Percentiles rank a stretch among this genome's conserved stretches.
Conservation (phyloP, 2,888 invertebrate species). For the Tineola bisselliella region DNA sequence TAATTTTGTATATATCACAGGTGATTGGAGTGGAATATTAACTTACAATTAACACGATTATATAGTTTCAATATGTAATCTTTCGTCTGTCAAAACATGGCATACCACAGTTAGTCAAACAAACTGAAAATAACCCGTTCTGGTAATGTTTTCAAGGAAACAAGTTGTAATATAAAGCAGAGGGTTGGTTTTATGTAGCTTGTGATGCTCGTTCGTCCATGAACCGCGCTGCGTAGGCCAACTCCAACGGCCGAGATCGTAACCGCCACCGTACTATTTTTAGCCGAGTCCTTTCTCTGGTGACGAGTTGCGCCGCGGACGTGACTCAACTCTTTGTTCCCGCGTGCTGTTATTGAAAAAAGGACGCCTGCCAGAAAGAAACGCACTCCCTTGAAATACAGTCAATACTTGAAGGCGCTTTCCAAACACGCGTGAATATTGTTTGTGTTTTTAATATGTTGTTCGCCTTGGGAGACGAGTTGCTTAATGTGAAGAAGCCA, state of each 20-base stretch:
- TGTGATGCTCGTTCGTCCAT: conserved; percentile 1
- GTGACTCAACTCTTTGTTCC: conserved; percentile 61
- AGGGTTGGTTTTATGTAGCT: background rate
- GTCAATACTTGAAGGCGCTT: conserved; percentile 22
- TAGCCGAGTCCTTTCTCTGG: conserved; percentile 52
- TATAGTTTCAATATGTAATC: too few species aligned
- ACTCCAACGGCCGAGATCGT: conserved; percentile 21
- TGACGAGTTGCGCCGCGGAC: conserved; percentile 36
- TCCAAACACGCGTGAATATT: conserved; percentile 45
- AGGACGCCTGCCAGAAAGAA: background rate
- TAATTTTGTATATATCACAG: background rate
- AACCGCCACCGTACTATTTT: conserved; percentile 51
- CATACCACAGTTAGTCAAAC: background rate
- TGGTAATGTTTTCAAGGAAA: background rate
- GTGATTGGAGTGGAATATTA: too few species aligned
- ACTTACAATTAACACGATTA: too few species aligned
- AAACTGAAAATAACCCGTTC: background rate
- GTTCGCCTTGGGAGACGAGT: conserved; percentile 43
- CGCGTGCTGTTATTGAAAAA: conserved; percentile 16
- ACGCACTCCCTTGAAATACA: background rate
- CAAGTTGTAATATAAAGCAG: background rate
- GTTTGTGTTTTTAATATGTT: conserved; percentile 48
- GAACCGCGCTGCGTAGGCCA: background rate
- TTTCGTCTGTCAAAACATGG: too few species aligned
- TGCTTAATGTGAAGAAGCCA: conserved; percentile 50